Base-by-base conservation (phyloP, 2,113 vertebrate genomes). In the Tylochromis polylepis region DNA sequence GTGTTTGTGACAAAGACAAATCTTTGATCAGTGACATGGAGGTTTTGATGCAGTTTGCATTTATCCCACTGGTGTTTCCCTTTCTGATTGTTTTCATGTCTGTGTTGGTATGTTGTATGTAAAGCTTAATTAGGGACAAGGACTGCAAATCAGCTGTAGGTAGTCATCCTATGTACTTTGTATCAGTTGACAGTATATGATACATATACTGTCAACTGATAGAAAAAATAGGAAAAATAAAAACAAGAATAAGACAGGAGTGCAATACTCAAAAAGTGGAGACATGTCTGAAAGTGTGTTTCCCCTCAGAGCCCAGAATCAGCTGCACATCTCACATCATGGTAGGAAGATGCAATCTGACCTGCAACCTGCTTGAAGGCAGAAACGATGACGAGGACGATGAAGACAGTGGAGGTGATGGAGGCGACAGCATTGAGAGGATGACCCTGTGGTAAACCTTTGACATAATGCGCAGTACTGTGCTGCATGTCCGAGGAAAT, bases 401-500 rank as follows among this genome's bases (percentile, higher is more conserved):
- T 0, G 87, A 87, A 14, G 86, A 87, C 0, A 79, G 79, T 56
- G 43, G 43, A 20, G 43, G 43, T 51, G 24, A 75, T 51, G 2
- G 43, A 41, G 18, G 5, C 18, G 90, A 93, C 4, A 7, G 77
- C 29, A 72, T 94, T 1, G 11, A 81, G 80, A 79, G 8, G 1
- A 90, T 94, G 79, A 89, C 46, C 6, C 80, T 94, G 15, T 96
- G 96, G 95, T 96, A 91, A 90, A 43, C 9, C 6, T 15, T 22
- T n/a, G 7, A 3, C 5, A 49, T 8, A 7, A 7, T 1, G 3
- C 8, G 1, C 10, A 2, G 4, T 11, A 2, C 9, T 7, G 3
- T 59, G 49, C 86, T 82, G 14, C 31, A 7, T 20, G 4, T 11
- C 12, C 20, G 3, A 31, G 49, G 6, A 58, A 9, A 36, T 5